Conservation (phyloP, 2,113 vertebrate genomes). For the Sigmodon hispidus region DNA sequence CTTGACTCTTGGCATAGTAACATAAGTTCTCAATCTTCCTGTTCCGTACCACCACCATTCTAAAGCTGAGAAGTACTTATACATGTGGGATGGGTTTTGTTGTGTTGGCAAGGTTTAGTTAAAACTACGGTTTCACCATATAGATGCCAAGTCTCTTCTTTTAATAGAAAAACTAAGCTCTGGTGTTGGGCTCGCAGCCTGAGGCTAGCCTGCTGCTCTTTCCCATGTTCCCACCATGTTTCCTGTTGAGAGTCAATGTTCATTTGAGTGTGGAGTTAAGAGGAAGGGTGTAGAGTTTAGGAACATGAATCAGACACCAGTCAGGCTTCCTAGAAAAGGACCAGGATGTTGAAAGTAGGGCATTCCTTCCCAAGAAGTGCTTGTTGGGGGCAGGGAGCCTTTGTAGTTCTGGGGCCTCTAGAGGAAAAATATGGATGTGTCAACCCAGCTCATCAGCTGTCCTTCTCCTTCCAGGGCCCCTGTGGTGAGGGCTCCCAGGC, state of each 20-base stretch:
- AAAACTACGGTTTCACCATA: not conserved
- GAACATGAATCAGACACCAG: not conserved
- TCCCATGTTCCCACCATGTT: not conserved
- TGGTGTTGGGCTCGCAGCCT: not conserved
- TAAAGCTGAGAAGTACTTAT: not conserved
- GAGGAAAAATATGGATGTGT: not conserved
- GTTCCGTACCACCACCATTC: too few species aligned
- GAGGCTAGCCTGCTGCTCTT: not conserved
- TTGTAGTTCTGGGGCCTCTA: not conserved
- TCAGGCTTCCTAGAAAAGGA: not conserved
- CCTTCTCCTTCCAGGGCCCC: not conserved
- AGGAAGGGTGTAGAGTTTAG: not conserved
- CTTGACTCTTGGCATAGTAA: not conserved
- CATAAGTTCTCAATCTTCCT: not conserved
- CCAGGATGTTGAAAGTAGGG: too few species aligned
- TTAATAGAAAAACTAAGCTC: constrained; percentile 16
- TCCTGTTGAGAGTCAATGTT: not conserved
- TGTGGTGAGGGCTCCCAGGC: not conserved
- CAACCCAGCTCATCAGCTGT: not conserved
- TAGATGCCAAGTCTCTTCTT: not conserved
- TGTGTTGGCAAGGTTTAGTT: constrained; percentile 45
- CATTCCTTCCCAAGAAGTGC: not conserved
- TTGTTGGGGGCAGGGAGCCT: not conserved
- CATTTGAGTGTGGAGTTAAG: not conserved
- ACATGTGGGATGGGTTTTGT: constrained; percentile 34